These are phyloP conservation scores for Hoplodrina blanda DNA, from an alignment of 2,888 invertebrate species.

Conservation along the genomic window DNA sequence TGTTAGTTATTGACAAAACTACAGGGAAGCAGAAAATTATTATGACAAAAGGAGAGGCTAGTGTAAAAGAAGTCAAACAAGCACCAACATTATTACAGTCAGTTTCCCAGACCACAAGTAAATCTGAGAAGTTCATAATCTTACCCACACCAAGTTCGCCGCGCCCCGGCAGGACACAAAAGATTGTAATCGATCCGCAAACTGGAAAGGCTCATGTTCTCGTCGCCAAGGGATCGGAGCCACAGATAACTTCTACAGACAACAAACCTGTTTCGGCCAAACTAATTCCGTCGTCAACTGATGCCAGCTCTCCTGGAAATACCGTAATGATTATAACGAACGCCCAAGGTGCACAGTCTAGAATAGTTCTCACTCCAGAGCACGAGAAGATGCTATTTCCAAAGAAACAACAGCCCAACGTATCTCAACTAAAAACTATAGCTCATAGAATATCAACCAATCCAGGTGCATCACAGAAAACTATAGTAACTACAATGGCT, in stretches of 20 bases:
- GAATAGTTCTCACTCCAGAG: slow-evolving; percentile 91
- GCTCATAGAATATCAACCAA: slow-evolving; percentile 80
- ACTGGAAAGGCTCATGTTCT: slow-evolving; percentile 87
- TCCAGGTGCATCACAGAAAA: slow-evolving; percentile 72
- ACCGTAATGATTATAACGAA: slow-evolving; percentile 92
- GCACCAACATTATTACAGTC: slow-evolving; percentile 74
- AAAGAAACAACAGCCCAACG: slow-evolving; percentile 84
- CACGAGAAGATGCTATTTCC: slow-evolving; percentile 91
- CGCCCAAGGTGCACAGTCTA: slow-evolving; percentile 91
- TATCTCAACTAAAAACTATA: slow-evolving; percentile 82
- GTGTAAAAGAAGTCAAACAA: slow-evolving; percentile 81
- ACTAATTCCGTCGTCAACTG: slow-evolving; percentile 79
- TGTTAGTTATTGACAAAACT: slow-evolving; percentile 86
- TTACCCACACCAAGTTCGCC: slow-evolving; percentile 81
- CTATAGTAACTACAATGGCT: slow-evolving; percentile 68
- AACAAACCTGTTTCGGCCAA: slow-evolving; percentile 85
- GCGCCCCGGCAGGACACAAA: slow-evolving; percentile 82
- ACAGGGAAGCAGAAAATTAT: slow-evolving; percentile 88
- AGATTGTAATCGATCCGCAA: slow-evolving; percentile 88
- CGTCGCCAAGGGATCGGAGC: slow-evolving; percentile 78
- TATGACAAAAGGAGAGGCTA: slow-evolving; percentile 82
- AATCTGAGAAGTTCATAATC: slow-evolving; percentile 86
- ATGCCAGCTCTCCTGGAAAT: slow-evolving; percentile 81
- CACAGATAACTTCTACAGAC: slow-evolving; percentile 69
- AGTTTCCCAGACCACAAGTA: slow-evolving; percentile 72